A percentile compares a stretch with the other conserved stretches of the same genome.
These are phyloP conservation scores for Pseudococcus viburni DNA, from an alignment of 2,888 invertebrate species.

Conservation along the genomic window DNA sequence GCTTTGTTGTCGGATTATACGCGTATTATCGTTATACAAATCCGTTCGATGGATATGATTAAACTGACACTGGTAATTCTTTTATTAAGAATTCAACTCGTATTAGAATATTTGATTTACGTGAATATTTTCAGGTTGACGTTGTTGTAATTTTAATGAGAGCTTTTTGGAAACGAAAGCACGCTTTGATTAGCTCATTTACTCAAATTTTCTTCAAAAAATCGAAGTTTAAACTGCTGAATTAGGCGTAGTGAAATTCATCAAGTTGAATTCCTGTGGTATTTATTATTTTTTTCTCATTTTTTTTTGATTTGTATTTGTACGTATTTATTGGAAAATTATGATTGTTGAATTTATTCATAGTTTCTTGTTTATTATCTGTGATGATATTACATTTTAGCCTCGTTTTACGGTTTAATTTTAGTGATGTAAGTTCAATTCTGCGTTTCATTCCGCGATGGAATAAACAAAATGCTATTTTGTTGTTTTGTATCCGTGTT, in stretches of 20 bases:
- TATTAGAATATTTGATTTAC: not conserved
- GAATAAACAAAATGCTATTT: not conserved
- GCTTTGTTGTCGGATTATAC: slow-evolving; percentile 59
- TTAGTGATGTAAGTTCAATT: not conserved
- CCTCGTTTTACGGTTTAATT: slow-evolving; percentile 9
- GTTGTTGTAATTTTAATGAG: not conserved
- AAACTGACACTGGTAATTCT: not conserved
- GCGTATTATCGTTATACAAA: slow-evolving; percentile 54
- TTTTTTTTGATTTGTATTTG: not conserved
- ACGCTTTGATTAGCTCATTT: not conserved
- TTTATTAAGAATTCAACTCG: not conserved
- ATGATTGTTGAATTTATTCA: not conserved
- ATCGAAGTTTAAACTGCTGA: not conserved
- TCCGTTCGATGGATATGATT: slow-evolving; percentile 21
- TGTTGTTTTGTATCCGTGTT: slow-evolving; percentile 6
- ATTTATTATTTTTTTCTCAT: not conserved
- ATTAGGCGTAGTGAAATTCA: not conserved
- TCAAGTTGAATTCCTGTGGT: not conserved
- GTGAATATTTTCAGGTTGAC: slow-evolving; percentile 9
- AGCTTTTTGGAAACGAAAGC: slow-evolving; percentile 22
- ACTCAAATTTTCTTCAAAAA: not conserved
- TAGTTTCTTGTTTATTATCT: slow-evolving; percentile 39
- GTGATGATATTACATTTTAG: slow-evolving; percentile 45
- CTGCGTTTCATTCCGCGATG: not conserved
- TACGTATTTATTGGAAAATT: not conserved